A percentile compares a stretch with the other conserved stretches of the same genome.
Conservation (phyloP, 1,140 invertebrate genomes). For the Pentalonia nigronervosa region DNA sequence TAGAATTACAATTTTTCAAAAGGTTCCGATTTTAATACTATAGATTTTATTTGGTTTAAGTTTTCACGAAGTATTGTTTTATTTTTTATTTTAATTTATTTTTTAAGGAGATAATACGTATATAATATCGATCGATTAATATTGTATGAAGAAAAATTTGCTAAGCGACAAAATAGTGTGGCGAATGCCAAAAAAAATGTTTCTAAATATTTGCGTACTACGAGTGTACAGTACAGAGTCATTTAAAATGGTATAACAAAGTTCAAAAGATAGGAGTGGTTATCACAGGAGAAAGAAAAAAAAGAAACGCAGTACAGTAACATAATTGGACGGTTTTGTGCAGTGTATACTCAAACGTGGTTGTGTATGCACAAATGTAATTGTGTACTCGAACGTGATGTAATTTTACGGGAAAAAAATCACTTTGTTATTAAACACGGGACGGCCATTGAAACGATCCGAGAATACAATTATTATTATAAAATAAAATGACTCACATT, state of each 20-base stretch:
- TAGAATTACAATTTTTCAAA: no score
- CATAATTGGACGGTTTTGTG: neutral
- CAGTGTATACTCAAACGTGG: neutral
- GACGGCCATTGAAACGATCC: neutral
- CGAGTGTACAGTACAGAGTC: neutral
- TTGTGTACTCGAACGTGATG: neutral
- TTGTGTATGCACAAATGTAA: neutral
- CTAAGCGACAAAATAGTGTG: neutral
- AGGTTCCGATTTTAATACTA: no score
- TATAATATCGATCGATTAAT: neutral
- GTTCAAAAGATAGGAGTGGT: neutral
- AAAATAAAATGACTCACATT: neutral
- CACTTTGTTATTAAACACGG: neutral
- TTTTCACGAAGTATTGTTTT: neutral
- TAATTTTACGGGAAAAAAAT: neutral
- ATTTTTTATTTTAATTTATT: no score
- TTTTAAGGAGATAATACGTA: no score
- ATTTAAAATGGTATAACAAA: neutral
- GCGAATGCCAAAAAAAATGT: neutral
- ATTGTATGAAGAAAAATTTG: neutral
- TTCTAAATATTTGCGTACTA: neutral
- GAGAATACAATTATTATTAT: neutral
- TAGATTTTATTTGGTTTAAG: neutral
- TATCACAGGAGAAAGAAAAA: neutral
- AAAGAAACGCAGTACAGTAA: neutral